These are phyloP conservation scores for Rhabdomys pumilio DNA, from an alignment of 2,797 vertebrate species.

Conservation along the genomic window DNA sequence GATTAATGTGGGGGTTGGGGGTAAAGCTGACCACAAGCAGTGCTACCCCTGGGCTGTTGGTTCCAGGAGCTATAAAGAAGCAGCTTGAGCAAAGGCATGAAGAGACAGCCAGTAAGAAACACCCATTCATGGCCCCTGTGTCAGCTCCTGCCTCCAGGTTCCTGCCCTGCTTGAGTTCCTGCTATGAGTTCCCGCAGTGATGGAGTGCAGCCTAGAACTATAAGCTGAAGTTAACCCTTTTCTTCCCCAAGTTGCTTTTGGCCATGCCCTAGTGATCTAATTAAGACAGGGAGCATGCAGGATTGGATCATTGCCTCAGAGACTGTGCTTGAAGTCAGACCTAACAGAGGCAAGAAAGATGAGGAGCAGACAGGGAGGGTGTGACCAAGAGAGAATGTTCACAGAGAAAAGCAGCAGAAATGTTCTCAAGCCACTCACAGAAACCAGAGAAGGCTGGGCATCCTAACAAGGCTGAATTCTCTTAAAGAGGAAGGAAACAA, in stretches of 20 bases:
- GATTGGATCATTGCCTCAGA: too few species aligned
- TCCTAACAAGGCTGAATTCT: neutral
- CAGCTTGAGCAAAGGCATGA: neutral
- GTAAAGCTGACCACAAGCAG: neutral
- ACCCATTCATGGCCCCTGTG: neutral
- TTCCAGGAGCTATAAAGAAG: too few species aligned
- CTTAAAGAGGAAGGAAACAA: neutral
- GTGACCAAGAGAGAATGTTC: neutral
- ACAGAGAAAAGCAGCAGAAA: neutral
- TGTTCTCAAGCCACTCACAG: rapidly evolving
- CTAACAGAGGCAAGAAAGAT: neutral
- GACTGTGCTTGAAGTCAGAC: neutral
- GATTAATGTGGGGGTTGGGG: neutral
- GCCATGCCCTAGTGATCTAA: neutral
- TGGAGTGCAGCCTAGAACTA: neutral
- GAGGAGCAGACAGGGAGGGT: neutral
- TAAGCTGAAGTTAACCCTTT: neutral
- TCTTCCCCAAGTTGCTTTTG: neutral
- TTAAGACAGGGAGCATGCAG: neutral
- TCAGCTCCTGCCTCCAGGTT: neutral
- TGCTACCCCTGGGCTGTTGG: neutral
- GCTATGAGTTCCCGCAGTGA: neutral
- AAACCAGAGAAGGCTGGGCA: neutral
- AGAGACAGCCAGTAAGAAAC: neutral
- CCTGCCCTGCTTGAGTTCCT: neutral